phyloP scores from a whole-genome alignment of 1,140 invertebrate species.

The Polyergus mexicanus region DNA sequence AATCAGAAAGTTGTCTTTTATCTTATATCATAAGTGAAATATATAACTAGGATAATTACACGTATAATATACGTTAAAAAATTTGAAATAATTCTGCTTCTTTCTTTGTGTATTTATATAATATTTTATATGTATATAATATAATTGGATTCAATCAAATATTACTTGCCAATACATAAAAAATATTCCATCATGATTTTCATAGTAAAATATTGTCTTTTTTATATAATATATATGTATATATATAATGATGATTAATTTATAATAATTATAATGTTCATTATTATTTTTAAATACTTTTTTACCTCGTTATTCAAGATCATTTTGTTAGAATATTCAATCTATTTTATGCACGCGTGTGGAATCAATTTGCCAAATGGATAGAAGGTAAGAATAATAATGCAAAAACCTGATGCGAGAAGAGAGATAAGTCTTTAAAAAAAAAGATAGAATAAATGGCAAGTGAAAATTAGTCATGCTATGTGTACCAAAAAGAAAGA shows the following conservation, averaged over 20 bases:
- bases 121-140: not conserved
- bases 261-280: not conserved
- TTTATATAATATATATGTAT: too few relatives aligned
- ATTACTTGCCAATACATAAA: not conserved
- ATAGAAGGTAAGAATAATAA: constrained; percentile 6
- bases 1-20: too few relatives aligned
- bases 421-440: constrained; percentile 38
- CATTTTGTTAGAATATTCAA: constrained; percentile 16
- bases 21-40: too few relatives aligned
- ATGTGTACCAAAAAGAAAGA: constrained; percentile 23
- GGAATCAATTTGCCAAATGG: constrained; percentile 80
- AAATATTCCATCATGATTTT: not conserved
- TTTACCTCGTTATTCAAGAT: constrained; percentile 24
- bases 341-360: constrained; percentile 40
- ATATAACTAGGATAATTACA: too few relatives aligned
- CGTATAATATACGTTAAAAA: not conserved
- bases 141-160: not conserved
- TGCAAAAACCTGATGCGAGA: constrained; percentile 31
- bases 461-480: constrained; percentile 48
- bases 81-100: not conserved
- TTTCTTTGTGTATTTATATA: not conserved
- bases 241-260: not conserved
- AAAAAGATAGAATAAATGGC: constrained; percentile 7
- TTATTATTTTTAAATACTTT: not conserved
- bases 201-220: not conserved